Conservation (phyloP, 2,797 vertebrate species). For the Sebastes iracundus region DNA sequence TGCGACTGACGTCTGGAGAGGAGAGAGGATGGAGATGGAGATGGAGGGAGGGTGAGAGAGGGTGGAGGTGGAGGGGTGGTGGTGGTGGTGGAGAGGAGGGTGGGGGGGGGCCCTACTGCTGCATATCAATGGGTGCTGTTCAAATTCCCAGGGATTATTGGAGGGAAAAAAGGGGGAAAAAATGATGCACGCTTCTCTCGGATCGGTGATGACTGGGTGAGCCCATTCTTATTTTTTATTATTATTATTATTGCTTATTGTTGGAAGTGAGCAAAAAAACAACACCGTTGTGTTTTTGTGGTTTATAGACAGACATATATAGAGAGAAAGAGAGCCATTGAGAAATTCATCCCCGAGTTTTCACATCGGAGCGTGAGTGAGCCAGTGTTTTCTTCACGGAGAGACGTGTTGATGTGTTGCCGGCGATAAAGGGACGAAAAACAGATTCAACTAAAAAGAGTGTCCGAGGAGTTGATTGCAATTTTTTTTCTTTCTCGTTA, state of each 20-base stretch:
- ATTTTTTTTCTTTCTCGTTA: conserved; percentile 34
- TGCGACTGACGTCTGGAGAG: conserved; percentile 66
- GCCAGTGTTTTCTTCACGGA: conserved; percentile 42
- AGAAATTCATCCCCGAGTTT: conserved; percentile 64
- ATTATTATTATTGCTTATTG: conserved; percentile 53
- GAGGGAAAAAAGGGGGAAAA: conserved; percentile 60
- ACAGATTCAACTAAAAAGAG: conserved; percentile 36
- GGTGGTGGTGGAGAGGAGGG: background rate
- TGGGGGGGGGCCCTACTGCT: conserved; percentile 52
- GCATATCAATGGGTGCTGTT: conserved; percentile 78
- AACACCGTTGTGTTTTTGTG: conserved; percentile 51
- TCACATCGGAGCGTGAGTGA: conserved; percentile 56
- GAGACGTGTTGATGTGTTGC: conserved; percentile 47
- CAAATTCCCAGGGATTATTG: conserved; percentile 81
- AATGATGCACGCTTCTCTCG: conserved; percentile 70
- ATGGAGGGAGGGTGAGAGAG: conserved; percentile 34
- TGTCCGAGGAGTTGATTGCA: conserved; percentile 52
- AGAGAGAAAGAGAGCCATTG: conserved; percentile 59
- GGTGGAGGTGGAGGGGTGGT: conserved; percentile 34
- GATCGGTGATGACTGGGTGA: conserved; percentile 79
- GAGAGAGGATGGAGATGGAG: conserved; percentile 28
- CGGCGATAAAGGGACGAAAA: background rate
- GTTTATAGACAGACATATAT: conserved; percentile 37
- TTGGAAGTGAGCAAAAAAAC: conserved; percentile 46
- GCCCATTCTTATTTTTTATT: conserved; percentile 62